phyloP scores from a whole-genome alignment of 2,113 vertebrate species.

The Poeciliopsis turrubarensis region DNA sequence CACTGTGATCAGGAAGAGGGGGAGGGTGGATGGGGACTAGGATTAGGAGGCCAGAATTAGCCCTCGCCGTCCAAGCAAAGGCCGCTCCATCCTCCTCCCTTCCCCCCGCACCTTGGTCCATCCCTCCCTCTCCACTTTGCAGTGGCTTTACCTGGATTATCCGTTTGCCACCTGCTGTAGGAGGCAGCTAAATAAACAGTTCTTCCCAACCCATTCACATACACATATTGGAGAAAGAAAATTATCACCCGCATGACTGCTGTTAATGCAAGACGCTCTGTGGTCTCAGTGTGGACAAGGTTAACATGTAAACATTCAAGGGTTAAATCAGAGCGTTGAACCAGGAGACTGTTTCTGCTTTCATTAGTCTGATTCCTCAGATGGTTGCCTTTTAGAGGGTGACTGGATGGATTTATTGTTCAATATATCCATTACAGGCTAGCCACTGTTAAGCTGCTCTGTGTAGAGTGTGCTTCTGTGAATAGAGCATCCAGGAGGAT shows the following conservation, averaged over 20 bases:
- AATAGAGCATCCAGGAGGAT: slow-evolving; percentile 64
- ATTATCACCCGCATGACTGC: slow-evolving; percentile 26
- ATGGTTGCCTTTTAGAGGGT: slow-evolving; percentile 17
- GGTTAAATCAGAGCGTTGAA: slow-evolving; percentile 34
- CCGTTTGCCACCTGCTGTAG: slow-evolving; percentile 85
- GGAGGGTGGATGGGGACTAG: slow-evolving; percentile 73
- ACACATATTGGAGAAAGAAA: neutral
- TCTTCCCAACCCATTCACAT: slow-evolving; percentile 37
- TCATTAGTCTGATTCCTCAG: slow-evolving; percentile 42
- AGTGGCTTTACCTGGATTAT: slow-evolving; percentile 90
- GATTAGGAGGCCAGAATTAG: slow-evolving; percentile 88
- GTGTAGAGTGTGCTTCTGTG: slow-evolving; percentile 50
- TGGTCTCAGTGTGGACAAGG: neutral
- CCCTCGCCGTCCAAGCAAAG: slow-evolving; percentile 72
- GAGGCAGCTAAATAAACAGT: slow-evolving; percentile 63
- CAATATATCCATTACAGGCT: slow-evolving; percentile 57
- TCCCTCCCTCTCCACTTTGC: slow-evolving; percentile 80
- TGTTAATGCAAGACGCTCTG: slow-evolving; percentile 23
- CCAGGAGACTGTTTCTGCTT: slow-evolving; percentile 36
- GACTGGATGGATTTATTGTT: slow-evolving; percentile 45
- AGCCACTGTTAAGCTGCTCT: slow-evolving; percentile 46
- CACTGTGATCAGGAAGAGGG: slow-evolving; percentile 55
- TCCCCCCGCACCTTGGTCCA: slow-evolving; percentile 47
- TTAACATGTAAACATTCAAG: slow-evolving; percentile 25
- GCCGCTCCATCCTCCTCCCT: slow-evolving; percentile 56